Percentiles rank a stretch among this genome's conserved stretches.
These are phyloP conservation scores for Romanomermis culicivorax DNA, from an alignment of 2,888 invertebrate genomes.

Conservation along the genomic window DNA sequence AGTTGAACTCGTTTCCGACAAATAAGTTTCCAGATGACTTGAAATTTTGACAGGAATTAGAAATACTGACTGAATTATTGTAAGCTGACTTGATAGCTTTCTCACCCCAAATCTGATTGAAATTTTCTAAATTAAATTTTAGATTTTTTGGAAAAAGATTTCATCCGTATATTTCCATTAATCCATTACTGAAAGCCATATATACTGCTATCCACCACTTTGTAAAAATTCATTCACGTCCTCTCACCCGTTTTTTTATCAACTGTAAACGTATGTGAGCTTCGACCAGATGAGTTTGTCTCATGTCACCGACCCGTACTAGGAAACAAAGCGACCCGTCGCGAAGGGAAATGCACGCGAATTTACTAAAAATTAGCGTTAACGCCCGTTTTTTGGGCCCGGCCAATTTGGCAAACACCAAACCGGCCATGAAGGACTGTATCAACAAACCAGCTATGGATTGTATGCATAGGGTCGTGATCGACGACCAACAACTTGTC, in stretches of 20 bases:
- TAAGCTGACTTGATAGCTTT: too few species aligned
- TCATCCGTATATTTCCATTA: too few species aligned
- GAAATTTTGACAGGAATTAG: too few species aligned
- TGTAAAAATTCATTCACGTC: too few species aligned
- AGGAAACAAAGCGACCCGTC: slow-evolving; percentile 30
- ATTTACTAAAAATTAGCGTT: slow-evolving; percentile 54
- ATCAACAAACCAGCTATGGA: slow-evolving; percentile 65
- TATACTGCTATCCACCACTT: too few species aligned
- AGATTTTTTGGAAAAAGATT: too few species aligned
- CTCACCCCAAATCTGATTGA: too few species aligned
- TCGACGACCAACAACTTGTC: slow-evolving; percentile 74
- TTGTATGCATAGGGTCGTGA: slow-evolving; percentile 72
- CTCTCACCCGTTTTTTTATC: slow-evolving; percentile 58
- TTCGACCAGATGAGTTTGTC: slow-evolving; percentile 20
- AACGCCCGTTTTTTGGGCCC: slow-evolving; percentile 86
- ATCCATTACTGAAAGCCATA: too few species aligned
- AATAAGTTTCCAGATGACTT: too few species aligned
- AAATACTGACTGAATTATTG: too few species aligned
- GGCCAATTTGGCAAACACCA: slow-evolving; percentile 77
- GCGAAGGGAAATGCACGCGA: slow-evolving; percentile 20
- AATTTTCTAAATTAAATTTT: too few species aligned
- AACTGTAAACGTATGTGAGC: slow-evolving; percentile 82
- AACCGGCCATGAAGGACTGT: slow-evolving; percentile 54
- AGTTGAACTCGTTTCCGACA: too few species aligned
- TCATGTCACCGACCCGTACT: slow-evolving; percentile 32